These are phyloP conservation scores for Bujurquina vittata DNA, from an alignment of 2,113 vertebrate species.

Conservation along the genomic window DNA sequence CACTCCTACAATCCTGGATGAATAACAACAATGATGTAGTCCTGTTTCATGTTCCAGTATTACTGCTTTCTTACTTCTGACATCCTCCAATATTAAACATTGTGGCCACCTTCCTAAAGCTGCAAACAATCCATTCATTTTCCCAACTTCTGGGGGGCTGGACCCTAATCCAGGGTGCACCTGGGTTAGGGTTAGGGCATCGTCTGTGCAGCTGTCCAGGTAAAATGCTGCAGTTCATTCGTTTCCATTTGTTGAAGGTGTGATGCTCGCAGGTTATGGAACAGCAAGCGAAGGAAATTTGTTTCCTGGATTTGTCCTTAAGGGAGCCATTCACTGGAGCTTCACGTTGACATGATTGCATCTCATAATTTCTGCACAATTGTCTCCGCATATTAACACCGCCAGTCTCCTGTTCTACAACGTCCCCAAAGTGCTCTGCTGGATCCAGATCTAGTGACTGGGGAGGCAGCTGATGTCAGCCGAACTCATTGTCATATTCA, in stretches of 20 bases:
- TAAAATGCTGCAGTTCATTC: background rate
- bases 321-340: background rate
- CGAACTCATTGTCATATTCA: slow-evolving; percentile 10
- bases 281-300: background rate
- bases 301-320: background rate
- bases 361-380: background rate
- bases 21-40: background rate
- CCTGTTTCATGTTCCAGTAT: background rate
- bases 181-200: background rate
- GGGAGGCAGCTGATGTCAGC: background rate
- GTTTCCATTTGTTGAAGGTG: background rate
- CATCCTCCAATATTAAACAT: background rate
- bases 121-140: background rate
- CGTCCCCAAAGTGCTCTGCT: background rate
- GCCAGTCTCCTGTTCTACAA: background rate
- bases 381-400: background rate
- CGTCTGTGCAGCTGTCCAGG: background rate
- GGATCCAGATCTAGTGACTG: background rate
- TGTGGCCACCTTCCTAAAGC: background rate
- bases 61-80: background rate
- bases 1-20: slow-evolving; percentile 2
- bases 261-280: background rate
- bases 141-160: background rate
- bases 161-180: background rate
- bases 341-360: background rate